phyloP scores from a whole-genome alignment of 2,113 vertebrate species.

The Triplophysa dalaica region DNA sequence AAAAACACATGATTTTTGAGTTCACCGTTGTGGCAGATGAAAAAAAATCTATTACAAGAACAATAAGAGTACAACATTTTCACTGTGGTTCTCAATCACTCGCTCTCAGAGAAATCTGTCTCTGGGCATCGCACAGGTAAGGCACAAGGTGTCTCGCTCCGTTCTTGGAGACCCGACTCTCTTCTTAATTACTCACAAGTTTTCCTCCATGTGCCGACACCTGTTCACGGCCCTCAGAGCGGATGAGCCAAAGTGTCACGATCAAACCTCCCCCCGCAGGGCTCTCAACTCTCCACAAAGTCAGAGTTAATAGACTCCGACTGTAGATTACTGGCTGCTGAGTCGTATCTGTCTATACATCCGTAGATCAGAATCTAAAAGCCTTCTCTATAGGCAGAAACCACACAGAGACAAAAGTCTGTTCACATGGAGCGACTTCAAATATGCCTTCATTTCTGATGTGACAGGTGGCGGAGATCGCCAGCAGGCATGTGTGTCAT shows the following conservation, averaged over 20 bases:
- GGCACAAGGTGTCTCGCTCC: neutral
- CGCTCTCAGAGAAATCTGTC: neutral
- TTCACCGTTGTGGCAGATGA: no score
- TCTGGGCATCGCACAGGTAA: conserved; percentile 1
- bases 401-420: neutral
- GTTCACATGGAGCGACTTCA: neutral
- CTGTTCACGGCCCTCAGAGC: conserved; percentile 12
- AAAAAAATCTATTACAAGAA: no score
- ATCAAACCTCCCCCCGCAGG: conserved; percentile 25
- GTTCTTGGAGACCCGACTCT: neutral
- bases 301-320: neutral
- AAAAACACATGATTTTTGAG: no score
- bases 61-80: no score
- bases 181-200: conserved; percentile 19
- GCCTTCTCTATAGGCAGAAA: neutral
- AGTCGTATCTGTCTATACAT: neutral
- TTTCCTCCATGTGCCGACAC: conserved; percentile 32
- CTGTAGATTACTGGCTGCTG: neutral
- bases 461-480: neutral
- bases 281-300: conserved; percentile 4
- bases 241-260: conserved; percentile 28
- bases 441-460: neutral
- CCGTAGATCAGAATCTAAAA: neutral
- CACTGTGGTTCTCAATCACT: neutral
- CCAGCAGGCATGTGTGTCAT: conserved; percentile 11